phyloP scores from a whole-genome alignment of 1,140 invertebrate species.

The Drosophila murphyi region DNA sequence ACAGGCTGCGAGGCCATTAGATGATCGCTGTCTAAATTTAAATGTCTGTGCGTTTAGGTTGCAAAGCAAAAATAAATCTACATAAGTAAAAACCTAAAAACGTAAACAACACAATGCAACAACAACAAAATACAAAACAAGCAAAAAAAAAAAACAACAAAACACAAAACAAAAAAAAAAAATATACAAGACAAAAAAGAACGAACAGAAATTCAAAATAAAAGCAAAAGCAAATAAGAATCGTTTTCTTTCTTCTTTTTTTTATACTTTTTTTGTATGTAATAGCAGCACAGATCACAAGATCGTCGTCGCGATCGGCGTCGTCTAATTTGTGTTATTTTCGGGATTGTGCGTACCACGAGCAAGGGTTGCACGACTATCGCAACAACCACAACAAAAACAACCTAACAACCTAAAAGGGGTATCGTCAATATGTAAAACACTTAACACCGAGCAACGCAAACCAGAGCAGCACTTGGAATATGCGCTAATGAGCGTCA shows the following conservation, averaged over 20 bases:
- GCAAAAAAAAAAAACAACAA: not conserved
- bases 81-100: conserved; percentile 46
- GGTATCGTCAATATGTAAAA: conserved; percentile 32
- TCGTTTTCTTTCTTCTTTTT: not conserved
- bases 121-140: conserved; percentile 23
- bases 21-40: conserved; percentile 78
- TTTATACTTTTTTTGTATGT: conserved; percentile 5
- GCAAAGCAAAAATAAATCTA: conserved; percentile 79
- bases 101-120: conserved; percentile 42
- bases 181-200: not conserved
- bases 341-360: conserved; percentile 1
- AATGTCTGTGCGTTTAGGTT: conserved; percentile 80
- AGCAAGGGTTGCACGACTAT: conserved; percentile 8
- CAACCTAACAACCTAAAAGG: not conserved
- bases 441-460: not conserved
- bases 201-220: not conserved
- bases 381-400: no score
- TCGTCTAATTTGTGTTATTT: conserved; percentile 25
- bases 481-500: not conserved
- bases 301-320: conserved; percentile 19
- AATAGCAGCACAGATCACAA: conserved; percentile 40
- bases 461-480: not conserved
- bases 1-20: conserved; percentile 69
- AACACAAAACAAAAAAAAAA: not conserved
- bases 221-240: conserved; percentile 21